A percentile compares a stretch with the other conserved stretches of the same genome.
Evolutionary conservation across 2,888 invertebrate species (phyloP).

Genomic region (Merodon equestris): DNA sequence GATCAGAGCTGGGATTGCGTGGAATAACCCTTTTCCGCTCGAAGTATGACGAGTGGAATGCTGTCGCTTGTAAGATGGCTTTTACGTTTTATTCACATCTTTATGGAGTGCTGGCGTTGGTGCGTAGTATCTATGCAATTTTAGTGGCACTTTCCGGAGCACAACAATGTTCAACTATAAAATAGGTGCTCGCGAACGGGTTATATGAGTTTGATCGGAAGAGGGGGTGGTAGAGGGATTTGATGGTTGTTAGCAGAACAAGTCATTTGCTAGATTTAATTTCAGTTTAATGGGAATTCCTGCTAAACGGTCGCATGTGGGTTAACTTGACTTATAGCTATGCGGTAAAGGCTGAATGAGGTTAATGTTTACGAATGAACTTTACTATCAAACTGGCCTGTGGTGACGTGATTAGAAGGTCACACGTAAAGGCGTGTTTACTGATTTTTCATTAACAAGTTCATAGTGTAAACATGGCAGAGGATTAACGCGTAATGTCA

Average conservation of each 20-base stretch:
- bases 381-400: too few species aligned
- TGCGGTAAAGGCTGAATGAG: too few species aligned
- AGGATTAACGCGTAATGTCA: too few species aligned
- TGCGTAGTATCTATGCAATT: conserved; percentile 30
- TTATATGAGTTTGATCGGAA: conserved; percentile 9
- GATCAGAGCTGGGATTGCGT: conserved; percentile 44
- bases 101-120: conserved; percentile 25
- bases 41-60: too few species aligned
- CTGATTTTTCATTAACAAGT: too few species aligned
- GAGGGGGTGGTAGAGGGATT: neutral
- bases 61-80: too few species aligned
- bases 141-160: conserved; percentile 18
- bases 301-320: neutral
- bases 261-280: conserved; percentile 33
- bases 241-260: conserved; percentile 11
- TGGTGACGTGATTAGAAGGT: too few species aligned
- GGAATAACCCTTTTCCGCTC: conserved; percentile 31
- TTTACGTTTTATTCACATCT: conserved; percentile 30
- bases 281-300: conserved; percentile 17
- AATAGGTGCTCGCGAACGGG: conserved; percentile 27
- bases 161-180: conserved; percentile 33
- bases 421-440: too few species aligned
- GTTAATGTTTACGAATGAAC: too few species aligned
- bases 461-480: too few species aligned
- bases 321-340: neutral